Conservation (phyloP, 2,113 vertebrate species). For the Gymnarchus niloticus region DNA sequence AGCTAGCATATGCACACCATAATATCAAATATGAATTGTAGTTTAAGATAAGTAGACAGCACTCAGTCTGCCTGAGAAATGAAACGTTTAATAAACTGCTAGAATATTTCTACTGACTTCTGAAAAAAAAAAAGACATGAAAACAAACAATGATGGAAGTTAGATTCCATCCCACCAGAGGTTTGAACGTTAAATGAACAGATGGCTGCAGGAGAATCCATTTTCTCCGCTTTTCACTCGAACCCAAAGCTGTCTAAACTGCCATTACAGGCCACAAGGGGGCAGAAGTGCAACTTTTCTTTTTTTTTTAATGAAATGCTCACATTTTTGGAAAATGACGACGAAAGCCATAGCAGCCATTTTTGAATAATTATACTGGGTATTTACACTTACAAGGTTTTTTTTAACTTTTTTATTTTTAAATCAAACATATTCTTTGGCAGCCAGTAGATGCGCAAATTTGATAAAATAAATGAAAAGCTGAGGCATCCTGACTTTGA, state of each 20-base stretch:
- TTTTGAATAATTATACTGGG: not conserved
- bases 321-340: not conserved
- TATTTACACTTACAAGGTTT: not conserved
- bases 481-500: not conserved
- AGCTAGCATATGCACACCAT: too few relatives aligned
- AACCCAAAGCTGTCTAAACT: not conserved
- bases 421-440: not conserved
- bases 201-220: too few relatives aligned
- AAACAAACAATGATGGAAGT: too few relatives aligned
- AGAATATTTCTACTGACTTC: too few relatives aligned
- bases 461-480: not conserved
- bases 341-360: not conserved
- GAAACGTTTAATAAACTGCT: too few relatives aligned
- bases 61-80: too few relatives aligned
- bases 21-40: too few relatives aligned
- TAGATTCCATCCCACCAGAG: too few relatives aligned
- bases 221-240: not conserved
- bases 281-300: not conserved
- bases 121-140: too few relatives aligned
- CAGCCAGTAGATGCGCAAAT: not conserved
- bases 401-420: not conserved
- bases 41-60: too few relatives aligned
- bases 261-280: not conserved
- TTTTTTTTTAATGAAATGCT: too few relatives aligned
- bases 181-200: too few relatives aligned